Evolutionary conservation across 2,797 vertebrate genomes (phyloP), one percentile per base, ranked within the genome.

Genomic region (Anolis apletophallus): DNA sequence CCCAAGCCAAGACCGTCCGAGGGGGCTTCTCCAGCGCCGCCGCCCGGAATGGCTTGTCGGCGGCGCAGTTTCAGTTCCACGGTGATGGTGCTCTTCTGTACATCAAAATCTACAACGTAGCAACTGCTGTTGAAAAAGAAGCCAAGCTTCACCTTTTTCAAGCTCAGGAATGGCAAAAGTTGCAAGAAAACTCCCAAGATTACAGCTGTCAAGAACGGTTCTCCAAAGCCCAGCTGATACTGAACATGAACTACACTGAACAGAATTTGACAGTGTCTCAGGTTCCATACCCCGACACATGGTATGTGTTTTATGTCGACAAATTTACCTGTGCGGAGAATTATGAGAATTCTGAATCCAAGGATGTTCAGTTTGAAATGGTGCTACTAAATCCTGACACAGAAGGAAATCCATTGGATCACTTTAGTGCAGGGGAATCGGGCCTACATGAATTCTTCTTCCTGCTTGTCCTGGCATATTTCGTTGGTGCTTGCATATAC

Each of bases 391-490:
- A 99, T 87, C 96, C 98, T 0, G 98, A 99, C 95, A 96, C 98
- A 0, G 98, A 98, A 71, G 98, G 98, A 85, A 99, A 99, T 95
- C 98, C 98, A 1, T 94, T 98, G 94, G 98, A 99, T 92, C 99
- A 99, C 95, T 99, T 99, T 95, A 98, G 98, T 76, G 98, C 98
- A 8, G 98, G 98, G 95, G 98, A 98, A 93, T 97, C 98, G 86
- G 99, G 99, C 73, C 96, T 99, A 73, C 98, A 98, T 91, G 98
- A 97, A 75, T 99, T 99, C 92, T 99, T 98, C 95, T 98, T 98
- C 93, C 93, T 99, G 19, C 95, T 99, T 78, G 97, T 99, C 90
- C 95, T 99, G 87, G 97, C 97, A 29, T 99, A 99, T 94, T 98
- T 99, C 40, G 84, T 99, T 78, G 96, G 96, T 69, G 97, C 97